Conservation (phyloP, 2,113 vertebrate species). For the Tyrannus savana region DNA sequence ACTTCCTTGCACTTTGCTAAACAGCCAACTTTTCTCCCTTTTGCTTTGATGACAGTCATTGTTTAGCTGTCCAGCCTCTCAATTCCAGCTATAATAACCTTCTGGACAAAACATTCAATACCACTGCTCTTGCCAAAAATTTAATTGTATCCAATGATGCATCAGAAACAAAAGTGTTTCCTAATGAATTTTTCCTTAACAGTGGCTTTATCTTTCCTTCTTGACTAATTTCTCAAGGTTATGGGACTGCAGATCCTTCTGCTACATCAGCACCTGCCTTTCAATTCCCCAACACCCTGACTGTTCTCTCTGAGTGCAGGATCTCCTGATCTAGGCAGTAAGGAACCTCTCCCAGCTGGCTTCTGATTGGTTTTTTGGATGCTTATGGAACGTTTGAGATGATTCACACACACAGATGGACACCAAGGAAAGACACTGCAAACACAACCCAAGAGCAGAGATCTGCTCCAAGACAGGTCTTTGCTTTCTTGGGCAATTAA, state of each 20-base stretch:
- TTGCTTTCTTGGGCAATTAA: not conserved
- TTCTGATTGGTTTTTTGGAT: not conserved
- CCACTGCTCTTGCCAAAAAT: slow-evolving; percentile 29
- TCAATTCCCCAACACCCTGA: not conserved
- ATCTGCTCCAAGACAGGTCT: not conserved
- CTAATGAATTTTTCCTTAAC: slow-evolving; percentile 23
- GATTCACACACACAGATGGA: not conserved
- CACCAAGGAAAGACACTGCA: not conserved
- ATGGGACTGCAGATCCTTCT: not conserved
- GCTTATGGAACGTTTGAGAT: not conserved
- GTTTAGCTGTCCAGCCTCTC: not conserved
- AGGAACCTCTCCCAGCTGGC: not conserved
- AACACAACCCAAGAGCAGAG: not conserved
- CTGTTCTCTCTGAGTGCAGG: not conserved
- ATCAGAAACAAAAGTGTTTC: slow-evolving; percentile 16
- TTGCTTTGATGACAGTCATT: not conserved
- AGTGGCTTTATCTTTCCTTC: not conserved
- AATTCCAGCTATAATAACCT: slow-evolving; percentile 15
- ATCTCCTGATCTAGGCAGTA: not conserved
- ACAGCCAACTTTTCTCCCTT: not conserved
- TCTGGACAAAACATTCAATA: slow-evolving; percentile 27
- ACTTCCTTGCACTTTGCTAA: not conserved
- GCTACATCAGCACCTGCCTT: not conserved
- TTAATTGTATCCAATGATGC: slow-evolving; percentile 52
- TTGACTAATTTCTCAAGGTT: slow-evolving; percentile 13